These are phyloP conservation scores for Neoaliturus tenellus DNA, from an alignment of 2,888 invertebrate species.

Conservation along the genomic window DNA sequence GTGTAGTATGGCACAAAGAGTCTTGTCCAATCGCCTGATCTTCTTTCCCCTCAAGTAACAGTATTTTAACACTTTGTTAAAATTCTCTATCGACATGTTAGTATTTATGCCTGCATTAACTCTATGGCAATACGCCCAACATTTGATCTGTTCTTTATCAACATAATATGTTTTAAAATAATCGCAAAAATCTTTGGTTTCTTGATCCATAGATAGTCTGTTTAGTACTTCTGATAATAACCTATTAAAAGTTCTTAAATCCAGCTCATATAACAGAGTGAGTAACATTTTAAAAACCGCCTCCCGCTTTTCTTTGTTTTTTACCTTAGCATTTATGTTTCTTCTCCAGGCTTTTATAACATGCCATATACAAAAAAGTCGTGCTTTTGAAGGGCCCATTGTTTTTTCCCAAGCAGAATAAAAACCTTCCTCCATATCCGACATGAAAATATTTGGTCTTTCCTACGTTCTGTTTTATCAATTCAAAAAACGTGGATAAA, in stretches of 20 bases:
- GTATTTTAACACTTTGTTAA: constrained; percentile 57
- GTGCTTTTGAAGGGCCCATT: constrained; percentile 60
- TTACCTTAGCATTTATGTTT: constrained; percentile 10
- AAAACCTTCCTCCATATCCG: constrained; percentile 64
- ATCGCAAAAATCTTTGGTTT: constrained; percentile 54
- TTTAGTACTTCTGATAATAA: not conserved
- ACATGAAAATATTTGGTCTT: constrained; percentile 65
- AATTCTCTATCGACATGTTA: constrained; percentile 51
- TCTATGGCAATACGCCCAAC: constrained; percentile 58
- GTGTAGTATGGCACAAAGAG: constrained; percentile 45
- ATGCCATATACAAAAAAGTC: constrained; percentile 66
- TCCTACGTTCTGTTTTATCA: constrained; percentile 59
- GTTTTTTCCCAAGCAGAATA: constrained; percentile 64
- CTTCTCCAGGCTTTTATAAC: constrained; percentile 61
- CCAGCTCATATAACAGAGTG: constrained; percentile 2
- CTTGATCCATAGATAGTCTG: not conserved
- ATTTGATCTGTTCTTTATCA: constrained; percentile 15
- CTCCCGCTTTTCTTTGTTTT: constrained; percentile 12
- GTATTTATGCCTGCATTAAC: constrained; percentile 54
- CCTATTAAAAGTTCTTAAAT: not conserved
- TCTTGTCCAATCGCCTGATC: constrained; percentile 45
- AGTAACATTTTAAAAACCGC: not conserved
- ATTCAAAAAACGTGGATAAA: constrained; percentile 60
- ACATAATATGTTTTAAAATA: constrained; percentile 62
- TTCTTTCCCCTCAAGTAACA: constrained; percentile 50